phyloP scores from a whole-genome alignment of 2,888 invertebrate species.

The Heliothis peltigera region DNA sequence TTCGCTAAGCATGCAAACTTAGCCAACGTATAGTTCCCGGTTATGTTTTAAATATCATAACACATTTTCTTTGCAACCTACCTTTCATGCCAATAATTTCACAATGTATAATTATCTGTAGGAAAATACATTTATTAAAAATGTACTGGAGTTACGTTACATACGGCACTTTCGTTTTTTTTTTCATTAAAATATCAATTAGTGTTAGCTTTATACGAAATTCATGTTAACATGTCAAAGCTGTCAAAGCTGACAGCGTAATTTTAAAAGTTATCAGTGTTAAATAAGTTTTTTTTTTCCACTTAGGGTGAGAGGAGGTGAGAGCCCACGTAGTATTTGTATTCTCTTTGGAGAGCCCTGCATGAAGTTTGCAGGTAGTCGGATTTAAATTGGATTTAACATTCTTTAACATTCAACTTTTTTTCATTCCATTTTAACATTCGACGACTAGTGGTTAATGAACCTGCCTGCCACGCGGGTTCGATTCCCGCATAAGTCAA shows the following conservation, averaged over 20 bases:
- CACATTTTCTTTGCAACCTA: conserved; percentile 16
- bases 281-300: background rate
- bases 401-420: no score
- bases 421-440: no score
- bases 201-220: background rate
- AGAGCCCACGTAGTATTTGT: no score
- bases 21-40: no score
- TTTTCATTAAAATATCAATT: background rate
- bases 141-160: background rate
- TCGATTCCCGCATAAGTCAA: no score
- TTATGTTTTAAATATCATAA: no score
- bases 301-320: no score
- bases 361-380: background rate
- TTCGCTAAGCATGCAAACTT: no score
- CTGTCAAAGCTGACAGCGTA: no score
- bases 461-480: no score
- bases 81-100: conserved; percentile 14
- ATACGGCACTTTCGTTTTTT: background rate
- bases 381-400: no score
- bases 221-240: conserved; percentile 14
- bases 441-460: no score
- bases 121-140: background rate
- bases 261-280: background rate
- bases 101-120: background rate
- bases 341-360: background rate